Evolutionary conservation across 2,113 vertebrate species (phyloP).

Genomic region (Macaca nemestrina): DNA sequence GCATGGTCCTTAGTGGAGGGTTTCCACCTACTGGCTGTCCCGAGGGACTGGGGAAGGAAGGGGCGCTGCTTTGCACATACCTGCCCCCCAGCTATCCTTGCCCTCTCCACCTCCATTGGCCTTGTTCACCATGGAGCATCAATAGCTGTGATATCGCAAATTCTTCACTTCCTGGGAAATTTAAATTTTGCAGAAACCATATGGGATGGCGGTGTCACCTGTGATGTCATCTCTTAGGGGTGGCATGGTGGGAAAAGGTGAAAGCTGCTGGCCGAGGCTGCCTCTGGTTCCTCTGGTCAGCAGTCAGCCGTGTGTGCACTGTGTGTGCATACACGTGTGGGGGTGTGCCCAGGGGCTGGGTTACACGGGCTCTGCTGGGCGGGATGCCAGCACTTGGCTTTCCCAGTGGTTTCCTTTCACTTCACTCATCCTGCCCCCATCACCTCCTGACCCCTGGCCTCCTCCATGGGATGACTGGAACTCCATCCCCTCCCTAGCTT

Average conservation of each 20-base stretch:
- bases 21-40: background rate
- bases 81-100: background rate
- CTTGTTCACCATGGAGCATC: background rate
- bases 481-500: background rate
- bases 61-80: rapidly evolving
- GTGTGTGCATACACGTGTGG: too few relatives aligned
- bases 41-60: background rate
- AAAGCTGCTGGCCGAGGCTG: background rate
- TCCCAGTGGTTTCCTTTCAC: background rate
- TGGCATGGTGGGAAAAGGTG: background rate
- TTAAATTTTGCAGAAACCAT: background rate
- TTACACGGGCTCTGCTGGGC: rapidly evolving
- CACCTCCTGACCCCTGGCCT: rapidly evolving
- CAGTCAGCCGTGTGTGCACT: background rate
- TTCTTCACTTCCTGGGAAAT: background rate
- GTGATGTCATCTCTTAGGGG: background rate
- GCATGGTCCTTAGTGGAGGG: background rate
- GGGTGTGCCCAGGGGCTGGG: background rate
- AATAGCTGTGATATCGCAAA: background rate
- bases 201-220: rapidly evolving
- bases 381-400: background rate
- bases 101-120: rapidly evolving
- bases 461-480: rapidly evolving
- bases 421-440: background rate
- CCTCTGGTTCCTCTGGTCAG: background rate